Conservation (phyloP, 1,140 invertebrate genomes). For the Zaprionus taronus region DNA sequence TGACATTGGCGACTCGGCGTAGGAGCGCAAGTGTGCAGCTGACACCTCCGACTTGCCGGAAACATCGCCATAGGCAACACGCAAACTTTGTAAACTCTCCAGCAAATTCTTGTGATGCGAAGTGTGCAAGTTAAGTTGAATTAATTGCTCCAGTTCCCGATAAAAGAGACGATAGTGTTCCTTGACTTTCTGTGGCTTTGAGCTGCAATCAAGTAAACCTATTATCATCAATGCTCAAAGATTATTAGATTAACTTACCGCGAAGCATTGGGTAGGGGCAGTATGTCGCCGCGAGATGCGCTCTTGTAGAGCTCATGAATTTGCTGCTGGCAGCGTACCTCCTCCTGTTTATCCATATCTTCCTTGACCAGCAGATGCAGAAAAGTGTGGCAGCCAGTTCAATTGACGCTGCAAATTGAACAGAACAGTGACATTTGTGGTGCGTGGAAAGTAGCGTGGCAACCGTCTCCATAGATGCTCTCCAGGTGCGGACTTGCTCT, state of each 20-base stretch:
- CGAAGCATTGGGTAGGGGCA: constrained; percentile 87
- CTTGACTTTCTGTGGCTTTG: constrained; percentile 85
- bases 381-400: constrained; percentile 92
- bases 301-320: constrained; percentile 92
- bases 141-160: constrained; percentile 93
- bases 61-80: constrained; percentile 84
- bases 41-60: constrained; percentile 86
- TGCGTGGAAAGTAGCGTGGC: constrained; percentile 97
- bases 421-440: constrained; percentile 90
- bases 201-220: neutral
- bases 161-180: constrained; percentile 96
- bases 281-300: constrained; percentile 93
- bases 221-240: neutral
- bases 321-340: constrained; percentile 94
- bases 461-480: constrained; percentile 90
- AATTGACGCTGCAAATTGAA: constrained; percentile 89
- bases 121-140: constrained; percentile 89
- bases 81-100: constrained; percentile 92
- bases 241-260: constrained; percentile 75
- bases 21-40: constrained; percentile 85
- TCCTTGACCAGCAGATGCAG: constrained; percentile 93
- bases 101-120: constrained; percentile 91
- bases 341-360: constrained; percentile 92
- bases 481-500: constrained; percentile 85
- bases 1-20: constrained; percentile 93